Base-by-base conservation (phyloP, 2,797 vertebrate species). In the Toxotes lorentzi region DNA sequence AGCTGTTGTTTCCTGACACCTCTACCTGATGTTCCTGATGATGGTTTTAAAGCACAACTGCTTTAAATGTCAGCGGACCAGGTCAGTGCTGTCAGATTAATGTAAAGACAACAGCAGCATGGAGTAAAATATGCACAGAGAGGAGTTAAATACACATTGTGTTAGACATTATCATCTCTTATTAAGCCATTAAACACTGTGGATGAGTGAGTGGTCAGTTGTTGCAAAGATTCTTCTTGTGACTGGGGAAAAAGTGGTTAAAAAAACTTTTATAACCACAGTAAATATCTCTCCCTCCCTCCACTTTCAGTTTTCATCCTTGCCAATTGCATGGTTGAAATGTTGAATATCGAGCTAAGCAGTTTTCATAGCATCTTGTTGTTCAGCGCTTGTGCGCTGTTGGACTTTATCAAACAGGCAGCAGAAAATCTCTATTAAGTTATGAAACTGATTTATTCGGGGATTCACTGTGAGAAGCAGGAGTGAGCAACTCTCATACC, bases 111-210 rank as follows among this genome's bases (percentile, higher is more conserved):
- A 43, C 56, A 75, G 4, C 19, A 24, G 12, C 5, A 9, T 2
- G 5, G 68, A 60, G 23, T 59, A 24, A 27, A 79, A 48, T 32
- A 63, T 47, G 51, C 43, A 48, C 45, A 57, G 4, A 38, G 48
- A 67, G 13, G 30, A 70, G 35, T 51, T 61, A 54, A 62, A 69
- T 23, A 27, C 61, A 57, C 17, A 1, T 4, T 1, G 4, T 21
- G 8, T 51, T n/a, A 2, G 27, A 30, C 27, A 2, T 30, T 30
- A 30, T 30, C 3, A 30, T 30, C 27, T 30, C 27, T 41, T 27
- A 38, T 50, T 30, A 27, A 66, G 50, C 8, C 27, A 48, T 24
- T 45, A 43, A 51, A 40, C 32, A 51, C 8, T 27, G 30, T 48
- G 32, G 40, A 50, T 24, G 40, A n/a, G 19, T 21, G 19, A 30